Evolutionary conservation across 2,113 vertebrate species (phyloP).

Genomic region (Peromyscus maniculatus): DNA sequence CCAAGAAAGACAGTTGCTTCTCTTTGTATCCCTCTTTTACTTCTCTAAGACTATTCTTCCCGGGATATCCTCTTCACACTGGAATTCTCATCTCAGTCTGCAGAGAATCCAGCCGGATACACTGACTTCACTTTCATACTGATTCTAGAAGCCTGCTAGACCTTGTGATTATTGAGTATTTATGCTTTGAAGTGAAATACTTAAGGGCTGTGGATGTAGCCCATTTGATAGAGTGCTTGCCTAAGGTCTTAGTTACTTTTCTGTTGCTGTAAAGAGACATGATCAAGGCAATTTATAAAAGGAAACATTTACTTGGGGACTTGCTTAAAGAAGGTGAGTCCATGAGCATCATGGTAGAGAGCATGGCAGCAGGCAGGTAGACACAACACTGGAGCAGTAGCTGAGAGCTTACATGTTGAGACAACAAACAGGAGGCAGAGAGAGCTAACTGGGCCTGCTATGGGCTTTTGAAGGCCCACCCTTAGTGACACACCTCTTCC

Average conservation of each 20-base stretch:
- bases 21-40: background rate
- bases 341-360: background rate
- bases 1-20: background rate
- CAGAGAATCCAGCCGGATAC: background rate
- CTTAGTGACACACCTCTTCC: background rate
- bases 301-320: background rate
- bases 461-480: background rate
- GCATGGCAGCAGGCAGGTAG: background rate
- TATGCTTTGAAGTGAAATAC: conserved; percentile 55
- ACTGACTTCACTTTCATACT: conserved; percentile 56
- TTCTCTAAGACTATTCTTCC: background rate
- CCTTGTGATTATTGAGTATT: conserved; percentile 58
- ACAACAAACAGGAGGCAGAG: background rate
- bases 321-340: background rate
- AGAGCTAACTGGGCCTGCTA: background rate
- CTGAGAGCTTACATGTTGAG: background rate
- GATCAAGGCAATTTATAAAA: background rate
- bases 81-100: conserved; percentile 34
- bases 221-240: background rate
- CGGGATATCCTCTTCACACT: background rate
- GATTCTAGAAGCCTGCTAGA: conserved; percentile 44
- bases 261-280: background rate
- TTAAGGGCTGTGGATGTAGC: too few species aligned
- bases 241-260: background rate
- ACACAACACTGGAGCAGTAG: background rate